These are phyloP conservation scores for Drosophila monieri DNA, from an alignment of 2,888 invertebrate species.

Conservation along the genomic window DNA sequence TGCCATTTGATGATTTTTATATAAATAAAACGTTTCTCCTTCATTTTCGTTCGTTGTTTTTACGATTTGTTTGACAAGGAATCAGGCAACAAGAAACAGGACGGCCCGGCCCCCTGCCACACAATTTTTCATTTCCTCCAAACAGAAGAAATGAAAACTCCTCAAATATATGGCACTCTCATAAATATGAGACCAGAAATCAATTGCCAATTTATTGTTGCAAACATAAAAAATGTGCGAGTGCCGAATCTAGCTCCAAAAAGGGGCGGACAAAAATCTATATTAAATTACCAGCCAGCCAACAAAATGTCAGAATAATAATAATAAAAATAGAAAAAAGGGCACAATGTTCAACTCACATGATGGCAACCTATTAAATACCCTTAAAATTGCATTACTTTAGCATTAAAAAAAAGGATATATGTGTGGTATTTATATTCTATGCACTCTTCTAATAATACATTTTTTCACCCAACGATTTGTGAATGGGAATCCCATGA, in stretches of 20 bases:
- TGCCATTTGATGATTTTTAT: slow-evolving; percentile 56
- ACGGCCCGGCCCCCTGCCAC: not conserved
- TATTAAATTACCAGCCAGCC: slow-evolving; percentile 72
- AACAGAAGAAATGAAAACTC: slow-evolving; percentile 28
- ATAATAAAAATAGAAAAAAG: slow-evolving; percentile 51
- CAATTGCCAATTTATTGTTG: slow-evolving; percentile 78
- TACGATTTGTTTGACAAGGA: slow-evolving; percentile 74
- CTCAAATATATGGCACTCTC: slow-evolving; percentile 40
- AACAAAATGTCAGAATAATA: slow-evolving; percentile 74
- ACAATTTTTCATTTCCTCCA: slow-evolving; percentile 33
- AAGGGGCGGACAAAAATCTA: slow-evolving; percentile 57
- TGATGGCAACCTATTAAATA: not conserved
- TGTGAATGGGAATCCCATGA: slow-evolving; percentile 22
- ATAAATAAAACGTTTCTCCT: slow-evolving; percentile 32
- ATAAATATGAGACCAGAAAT: slow-evolving; percentile 70
- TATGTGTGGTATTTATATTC: not conserved
- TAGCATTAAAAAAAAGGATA: not conserved
- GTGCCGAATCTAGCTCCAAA: slow-evolving; percentile 1
- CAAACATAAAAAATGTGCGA: slow-evolving; percentile 64
- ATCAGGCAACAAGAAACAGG: slow-evolving; percentile 17
- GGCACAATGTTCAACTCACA: not conserved
- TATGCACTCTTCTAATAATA: not conserved
- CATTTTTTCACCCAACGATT: slow-evolving; percentile 8
- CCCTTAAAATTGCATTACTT: not conserved
- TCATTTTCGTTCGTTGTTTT: slow-evolving; percentile 51